Evolutionary conservation across 2,888 invertebrate species (phyloP), one percentile per base, ranked within the genome.

Genomic region (Cynaeus angustus): DNA sequence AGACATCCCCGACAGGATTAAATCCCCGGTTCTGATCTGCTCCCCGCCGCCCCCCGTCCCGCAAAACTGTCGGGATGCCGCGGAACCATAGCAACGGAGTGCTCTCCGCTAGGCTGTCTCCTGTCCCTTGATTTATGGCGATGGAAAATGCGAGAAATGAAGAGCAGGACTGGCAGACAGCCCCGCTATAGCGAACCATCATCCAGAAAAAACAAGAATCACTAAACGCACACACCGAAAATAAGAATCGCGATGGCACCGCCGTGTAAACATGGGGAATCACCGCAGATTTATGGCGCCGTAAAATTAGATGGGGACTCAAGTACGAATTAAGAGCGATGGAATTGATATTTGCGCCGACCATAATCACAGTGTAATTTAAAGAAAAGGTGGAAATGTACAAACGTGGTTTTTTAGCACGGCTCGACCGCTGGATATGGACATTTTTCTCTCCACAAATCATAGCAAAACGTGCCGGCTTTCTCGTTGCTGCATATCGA

Each of bases 61-160:
- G 75, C 77, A 77, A 78, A 83, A 81, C 84, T 84, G 85, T 84
- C 85, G 85, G 85, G 85, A 85, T 85, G 84, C 87, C 86, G 85
- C 84, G 85, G 85, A 83, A 80, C 85, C 85, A 85, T 85, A 83
- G 85, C 85, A 85, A 85, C 85, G 83, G 85, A 84, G 84, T 83
- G 85, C 84, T 83, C 74, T 80, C 82, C 82, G 84, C 84, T 83
- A 79, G 84, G 83, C 85, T 85, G 86, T 86, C 86, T 86, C 85
- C 85, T 86, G 86, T 86, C 85, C 81, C 85, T 84, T 86, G 86
- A 86, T 86, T 86, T 86, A 86, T 85, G 84, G 85, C 84, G 84
- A 85, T 85, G 85, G 85, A 85, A 85, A 86, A 86, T 85, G 86
- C 85, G 85, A 86, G 86, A 86, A 85, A 86, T 86, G 86, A 86